Conservation (phyloP, 2,113 vertebrate genomes). For the Psittacara wagleri region DNA sequence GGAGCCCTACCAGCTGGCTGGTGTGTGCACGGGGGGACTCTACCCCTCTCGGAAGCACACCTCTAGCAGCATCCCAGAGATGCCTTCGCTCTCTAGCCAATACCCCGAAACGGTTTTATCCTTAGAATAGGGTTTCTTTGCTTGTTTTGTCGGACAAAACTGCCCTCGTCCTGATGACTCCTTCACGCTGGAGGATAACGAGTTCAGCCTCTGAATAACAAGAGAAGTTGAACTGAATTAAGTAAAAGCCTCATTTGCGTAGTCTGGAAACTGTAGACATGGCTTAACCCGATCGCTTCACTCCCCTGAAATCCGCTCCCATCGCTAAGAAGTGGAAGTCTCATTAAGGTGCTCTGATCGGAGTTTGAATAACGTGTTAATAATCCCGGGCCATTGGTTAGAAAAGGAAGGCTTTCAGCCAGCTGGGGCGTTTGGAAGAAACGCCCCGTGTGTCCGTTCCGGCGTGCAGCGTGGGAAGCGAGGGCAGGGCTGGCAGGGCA, state of each 20-base stretch:
- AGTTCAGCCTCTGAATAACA: not conserved
- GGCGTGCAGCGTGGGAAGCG: not conserved
- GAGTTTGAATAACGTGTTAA: slow-evolving; percentile 46
- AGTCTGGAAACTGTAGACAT: not conserved
- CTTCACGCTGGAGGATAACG: not conserved
- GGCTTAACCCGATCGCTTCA: not conserved
- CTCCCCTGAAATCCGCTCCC: not conserved
- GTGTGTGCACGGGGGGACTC: not conserved
- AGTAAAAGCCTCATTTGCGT: not conserved
- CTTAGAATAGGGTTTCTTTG: not conserved
- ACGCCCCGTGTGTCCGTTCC: too few relatives aligned
- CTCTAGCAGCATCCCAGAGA: not conserved
- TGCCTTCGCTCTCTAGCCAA: not conserved
- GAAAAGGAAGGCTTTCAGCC: not conserved
- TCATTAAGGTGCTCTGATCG: slow-evolving; percentile 40
- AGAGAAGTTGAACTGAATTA: not conserved
- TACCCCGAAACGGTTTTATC: not conserved
- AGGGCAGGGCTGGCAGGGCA: not conserved
- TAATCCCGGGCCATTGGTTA: not conserved
- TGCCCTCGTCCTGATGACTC: not conserved
- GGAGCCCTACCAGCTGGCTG: not conserved
- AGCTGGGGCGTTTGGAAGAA: not conserved
- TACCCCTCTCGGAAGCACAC: not conserved
- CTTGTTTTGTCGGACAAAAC: not conserved
- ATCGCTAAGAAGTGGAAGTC: not conserved